A percentile compares a stretch with the other conserved stretches of the same genome.
These are phyloP conservation scores for Salticus scenicus DNA, from an alignment of 2,888 invertebrate genomes.

Conservation along the genomic window DNA sequence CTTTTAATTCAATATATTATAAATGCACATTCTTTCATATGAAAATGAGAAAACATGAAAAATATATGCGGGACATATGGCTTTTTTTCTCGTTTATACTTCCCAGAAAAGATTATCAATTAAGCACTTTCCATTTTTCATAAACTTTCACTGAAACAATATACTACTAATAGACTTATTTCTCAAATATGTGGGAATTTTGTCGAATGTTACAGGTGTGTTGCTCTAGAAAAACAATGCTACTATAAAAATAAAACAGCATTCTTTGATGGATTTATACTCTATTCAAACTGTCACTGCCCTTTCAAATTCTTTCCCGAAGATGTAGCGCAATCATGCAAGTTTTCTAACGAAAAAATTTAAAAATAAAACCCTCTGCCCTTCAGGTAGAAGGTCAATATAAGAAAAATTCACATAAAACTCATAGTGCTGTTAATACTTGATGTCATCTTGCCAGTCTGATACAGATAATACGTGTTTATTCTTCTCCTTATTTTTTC, in stretches of 20 bases:
- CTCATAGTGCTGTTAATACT: constrained; percentile 40
- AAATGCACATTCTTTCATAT: no score
- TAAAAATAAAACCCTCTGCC: not conserved
- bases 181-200: no score
- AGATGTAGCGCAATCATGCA: not conserved
- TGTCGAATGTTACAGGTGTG: not conserved
- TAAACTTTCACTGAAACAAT: no score
- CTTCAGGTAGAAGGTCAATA: constrained; percentile 32
- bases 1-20: no score
- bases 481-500: not conserved
- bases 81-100: no score
- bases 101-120: no score
- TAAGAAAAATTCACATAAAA: constrained; percentile 46
- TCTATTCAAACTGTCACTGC: constrained; percentile 43
- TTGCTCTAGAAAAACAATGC: constrained; percentile 2
- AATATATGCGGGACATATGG: no score
- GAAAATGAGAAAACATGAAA: no score
- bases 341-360: constrained; percentile 19
- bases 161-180: no score
- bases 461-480: constrained; percentile 36
- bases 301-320: not conserved
- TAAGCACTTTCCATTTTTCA: no score
- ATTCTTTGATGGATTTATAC: constrained; percentile 27
- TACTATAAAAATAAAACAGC: not conserved
- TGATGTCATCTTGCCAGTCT: constrained; percentile 26